A percentile compares a stretch with the other conserved stretches of the same genome.
Conservation (phyloP, 2,797 vertebrate species). For the Paramormyrops hopkinsi region DNA sequence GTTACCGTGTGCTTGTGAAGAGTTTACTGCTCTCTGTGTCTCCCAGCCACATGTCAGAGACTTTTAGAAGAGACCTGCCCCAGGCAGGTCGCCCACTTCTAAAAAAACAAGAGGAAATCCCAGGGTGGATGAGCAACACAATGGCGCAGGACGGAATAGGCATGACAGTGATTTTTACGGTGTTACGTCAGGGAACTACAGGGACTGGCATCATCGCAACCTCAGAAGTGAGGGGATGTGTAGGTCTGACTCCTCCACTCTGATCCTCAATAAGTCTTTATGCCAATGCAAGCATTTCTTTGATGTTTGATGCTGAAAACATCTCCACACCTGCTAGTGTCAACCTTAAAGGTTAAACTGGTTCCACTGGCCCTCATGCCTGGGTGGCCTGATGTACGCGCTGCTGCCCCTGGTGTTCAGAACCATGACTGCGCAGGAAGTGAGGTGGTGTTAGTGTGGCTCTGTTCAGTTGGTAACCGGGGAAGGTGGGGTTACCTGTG, state of each 20-base stretch:
- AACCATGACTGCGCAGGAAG: neutral
- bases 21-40: neutral
- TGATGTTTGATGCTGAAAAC: neutral
- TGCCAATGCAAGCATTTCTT: neutral
- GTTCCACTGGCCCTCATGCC: neutral
- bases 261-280: neutral
- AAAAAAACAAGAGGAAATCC: neutral
- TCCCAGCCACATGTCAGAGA: neutral
- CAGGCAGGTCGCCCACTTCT: neutral
- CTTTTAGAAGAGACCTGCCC: neutral
- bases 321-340: neutral
- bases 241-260: neutral
- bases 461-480: neutral
- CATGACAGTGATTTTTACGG: neutral
- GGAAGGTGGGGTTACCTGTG: neutral
- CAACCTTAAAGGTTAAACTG: neutral
- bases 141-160: neutral
- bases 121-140: neutral
- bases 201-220: neutral
- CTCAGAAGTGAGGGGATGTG: neutral
- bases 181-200: neutral
- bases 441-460: neutral
- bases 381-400: neutral
- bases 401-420: neutral
- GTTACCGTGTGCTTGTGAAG: neutral